Percentiles rank a stretch among this genome's conserved stretches.
Conservation (phyloP, 1,140 invertebrate species). For the Plutomurus gul region DNA sequence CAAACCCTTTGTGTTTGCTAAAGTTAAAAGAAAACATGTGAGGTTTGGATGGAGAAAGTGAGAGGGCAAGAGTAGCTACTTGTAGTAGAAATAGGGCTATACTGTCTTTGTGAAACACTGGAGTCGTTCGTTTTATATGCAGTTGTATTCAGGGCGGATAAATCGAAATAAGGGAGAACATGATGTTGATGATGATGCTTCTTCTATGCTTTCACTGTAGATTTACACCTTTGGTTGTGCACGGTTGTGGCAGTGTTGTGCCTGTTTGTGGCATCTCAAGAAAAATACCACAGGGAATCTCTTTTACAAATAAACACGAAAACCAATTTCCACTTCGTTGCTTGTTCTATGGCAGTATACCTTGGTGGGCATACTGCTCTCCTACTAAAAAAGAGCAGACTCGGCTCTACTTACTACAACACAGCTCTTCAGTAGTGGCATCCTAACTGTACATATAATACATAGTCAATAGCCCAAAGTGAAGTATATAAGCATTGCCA, state of each 20-base stretch:
- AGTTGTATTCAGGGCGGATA: slow-evolving; percentile 12
- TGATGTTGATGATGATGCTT: slow-evolving; percentile 29
- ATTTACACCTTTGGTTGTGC: slow-evolving; percentile 20
- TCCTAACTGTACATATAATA: slow-evolving; percentile 21
- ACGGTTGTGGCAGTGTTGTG: background rate
- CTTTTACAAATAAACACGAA: slow-evolving; percentile 30
- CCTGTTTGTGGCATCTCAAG: slow-evolving; percentile 22
- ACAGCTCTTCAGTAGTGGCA: too few species aligned
- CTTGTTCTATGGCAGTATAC: background rate
- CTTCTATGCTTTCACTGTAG: slow-evolving; percentile 20
- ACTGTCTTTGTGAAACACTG: background rate
- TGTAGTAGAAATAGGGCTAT: background rate
- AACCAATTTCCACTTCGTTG: slow-evolving; percentile 26
- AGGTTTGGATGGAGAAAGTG: background rate
- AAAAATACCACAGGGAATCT: slow-evolving; percentile 27
- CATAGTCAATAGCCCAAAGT: slow-evolving; percentile 13
- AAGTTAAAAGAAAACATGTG: slow-evolving; percentile 21
- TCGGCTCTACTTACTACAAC: background rate
- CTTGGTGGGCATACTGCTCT: background rate
- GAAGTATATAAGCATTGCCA: slow-evolving; percentile 4
- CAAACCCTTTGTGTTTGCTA: background rate
- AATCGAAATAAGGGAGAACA: slow-evolving; percentile 27
- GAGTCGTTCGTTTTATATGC: background rate
- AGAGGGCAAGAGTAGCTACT: background rate
- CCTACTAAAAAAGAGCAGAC: background rate